Base-by-base conservation (phyloP, 2,113 vertebrate genomes). In the Donacobius atricapilla region DNA sequence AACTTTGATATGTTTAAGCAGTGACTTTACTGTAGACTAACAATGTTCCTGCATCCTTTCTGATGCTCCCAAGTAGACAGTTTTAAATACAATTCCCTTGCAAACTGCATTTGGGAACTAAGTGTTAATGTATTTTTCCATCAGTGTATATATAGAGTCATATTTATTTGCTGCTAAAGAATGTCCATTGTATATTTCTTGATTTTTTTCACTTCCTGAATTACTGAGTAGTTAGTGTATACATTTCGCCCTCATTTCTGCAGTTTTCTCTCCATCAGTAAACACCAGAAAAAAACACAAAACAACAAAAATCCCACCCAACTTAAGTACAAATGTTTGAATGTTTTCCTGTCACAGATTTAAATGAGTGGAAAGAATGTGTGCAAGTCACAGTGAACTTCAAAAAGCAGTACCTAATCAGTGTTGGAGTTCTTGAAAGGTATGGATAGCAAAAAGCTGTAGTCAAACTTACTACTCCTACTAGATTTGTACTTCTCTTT, bases 131-230 rank as follows among this genome's bases (percentile, higher is more conserved):
- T 83, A 33, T 83, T 91, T 96, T 90, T 75, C 21, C 15, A 7
- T 77, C 33, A 30, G 13, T 87, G 19, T 71, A 18, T 53, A 22
- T 58, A 18, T 21, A 24, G 53, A 76, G 48, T 56, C 4, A 2
- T 87, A 71, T 53, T 95, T 95, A 61, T 86, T 72, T 88, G 40
- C 75, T 86, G 58, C n/a, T 89, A n/a, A 87, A 63, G 39, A 76
- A 71, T 79, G 48, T n/a, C 19, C 71, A 2, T 89, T 70, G 31
- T 13, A 1, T 72, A 61, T 78, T 73, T 82, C 6, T 72, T 60
- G 66, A 56, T 82, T 83, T 54, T 54, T 83, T 80, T 94, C 56
- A 66, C 47, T 80, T 87, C 37, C 28, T 87, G 24, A 87, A 77
- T 95, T 94, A 73, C 13, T 54, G 13, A 89, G 24, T 42, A 80